Evolutionary conservation across 2,797 vertebrate species (phyloP), one percentile per base, ranked within the genome.

Genomic region (Paguma larvata): DNA sequence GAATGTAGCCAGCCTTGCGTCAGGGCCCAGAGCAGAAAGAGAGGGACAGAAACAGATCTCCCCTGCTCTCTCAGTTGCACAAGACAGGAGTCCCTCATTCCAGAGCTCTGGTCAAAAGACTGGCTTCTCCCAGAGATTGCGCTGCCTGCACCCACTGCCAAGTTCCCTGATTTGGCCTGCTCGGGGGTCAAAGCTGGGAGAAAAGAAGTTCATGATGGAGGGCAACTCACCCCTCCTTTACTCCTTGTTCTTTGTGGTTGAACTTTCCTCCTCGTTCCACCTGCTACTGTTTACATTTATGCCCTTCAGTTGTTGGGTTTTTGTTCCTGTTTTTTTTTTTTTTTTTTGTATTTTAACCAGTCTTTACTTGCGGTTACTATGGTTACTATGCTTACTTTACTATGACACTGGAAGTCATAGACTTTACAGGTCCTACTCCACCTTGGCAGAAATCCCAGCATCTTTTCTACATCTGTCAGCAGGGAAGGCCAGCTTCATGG

Each of bases 341-440:
- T 59, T 23, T 21, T 8, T 92, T 91, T 84, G 7, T 67, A n/a
- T 93, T 88, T 93, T 91, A 89, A 80, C 9, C 48, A 70, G 13
- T 32, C 41, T 85, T 78, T 73, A 63, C 25, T 5, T 92, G 23
- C 3, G 38, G 38, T 38, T 38, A 38, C 38, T 38, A 38, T 38
- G 38, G 38, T 38, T 38, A 38, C 38, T 38, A 38, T 38, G 38
- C 38, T 38, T 38, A 38, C 38, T 38, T 38, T 2, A 38, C 38
- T 38, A 38, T 38, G 38, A 38, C 30, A 38, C 32, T 14, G 7
- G 10, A 63, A 75, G 21, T 67, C 30, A 38, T 34, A 91, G 30
- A 63, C 11, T 46, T 79, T 34, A 27, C 1, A 73, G 15, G 5
- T 8, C n/a, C 9, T 78, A 18, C 19, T 59, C 78, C 12, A 41